Base-by-base conservation (phyloP, 2,113 vertebrate genomes). In the Chloroceryle aenea region DNA sequence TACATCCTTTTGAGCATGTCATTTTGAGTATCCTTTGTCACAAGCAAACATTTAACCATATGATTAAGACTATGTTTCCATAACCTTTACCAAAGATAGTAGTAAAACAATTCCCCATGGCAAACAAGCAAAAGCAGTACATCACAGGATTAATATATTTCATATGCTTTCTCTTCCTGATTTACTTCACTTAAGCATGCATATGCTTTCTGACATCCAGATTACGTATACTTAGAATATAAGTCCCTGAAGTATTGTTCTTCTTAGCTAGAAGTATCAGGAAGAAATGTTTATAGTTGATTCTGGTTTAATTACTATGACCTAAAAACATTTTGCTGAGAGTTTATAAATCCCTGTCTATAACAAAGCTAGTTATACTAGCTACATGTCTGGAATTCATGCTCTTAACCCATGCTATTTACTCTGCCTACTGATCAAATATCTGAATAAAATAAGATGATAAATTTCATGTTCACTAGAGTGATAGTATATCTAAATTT, bases 31-130 rank as follows among this genome's bases (percentile, higher is more conserved):
- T 27, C 53, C 21, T 25, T 69, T 93, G 85, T 95, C 88, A 93
- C 63, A 91, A 91, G 82, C 42, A 43, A 88, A 91, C 34, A 77
- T 89, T 95, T 92, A 95, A 93, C 75, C 11, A 43, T 14, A 69
- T 78, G 83, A 90, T 90, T 45, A 47, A 81, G 69, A 16, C n/a
- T 59, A 43, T 7, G 12, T 79, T 85, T 90, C 78, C 48, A 38
- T 66, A 93, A 7, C 40, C 71, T 74, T 87, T 91, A 95, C 76
- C 82, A 93, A 94, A 97, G 66, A 95, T 71, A 71, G 45, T 45
- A 43, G 16, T 9, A 56, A 82, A 56, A 42, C 16, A 2, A 7
- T 55, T 82, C 14, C 42, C 34, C 21, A 6, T 4, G 30, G 52
- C 52, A 91, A 79, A 64, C 0, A 32, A 75, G 17, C 4, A 30